Conservation (phyloP, 2,113 vertebrate species). For the Otus sunia region DNA sequence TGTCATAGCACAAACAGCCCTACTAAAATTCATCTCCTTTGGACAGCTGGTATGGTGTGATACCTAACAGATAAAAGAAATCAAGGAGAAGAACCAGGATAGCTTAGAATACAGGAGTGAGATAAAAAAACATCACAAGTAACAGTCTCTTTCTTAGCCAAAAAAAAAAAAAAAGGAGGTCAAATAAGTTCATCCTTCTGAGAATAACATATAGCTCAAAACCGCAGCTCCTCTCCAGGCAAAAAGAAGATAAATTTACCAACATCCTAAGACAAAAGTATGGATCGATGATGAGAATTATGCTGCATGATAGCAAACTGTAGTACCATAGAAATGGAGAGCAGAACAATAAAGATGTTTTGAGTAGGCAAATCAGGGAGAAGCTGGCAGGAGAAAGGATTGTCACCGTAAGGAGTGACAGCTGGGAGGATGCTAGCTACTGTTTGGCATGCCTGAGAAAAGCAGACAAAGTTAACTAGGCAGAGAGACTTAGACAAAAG, state of each 20-base stretch:
- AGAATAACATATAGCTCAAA: neutral
- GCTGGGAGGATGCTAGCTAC: neutral
- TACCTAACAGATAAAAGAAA: constrained; percentile 3
- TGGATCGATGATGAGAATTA: neutral
- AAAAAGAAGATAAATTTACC: constrained; percentile 1
- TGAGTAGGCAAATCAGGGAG: neutral
- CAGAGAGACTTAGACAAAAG: neutral
- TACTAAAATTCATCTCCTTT: neutral
- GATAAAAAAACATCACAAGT: neutral
- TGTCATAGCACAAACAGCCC: neutral
- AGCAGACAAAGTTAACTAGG: neutral
- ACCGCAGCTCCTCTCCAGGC: neutral
- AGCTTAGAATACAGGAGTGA: neutral
- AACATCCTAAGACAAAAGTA: neutral
- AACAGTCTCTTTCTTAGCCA: neutral
- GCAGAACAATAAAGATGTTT: neutral
- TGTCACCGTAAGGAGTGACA: neutral
- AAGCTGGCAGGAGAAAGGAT: neutral
- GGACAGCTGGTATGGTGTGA: neutral
- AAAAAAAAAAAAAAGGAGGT: neutral
- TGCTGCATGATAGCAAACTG: neutral
- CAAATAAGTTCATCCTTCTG: neutral
- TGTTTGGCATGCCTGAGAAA: neutral
- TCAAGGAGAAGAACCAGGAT: neutral
- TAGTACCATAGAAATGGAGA: neutral